Conservation (phyloP, 2,888 invertebrate species). For the Lamellibrachia satsuma region DNA sequence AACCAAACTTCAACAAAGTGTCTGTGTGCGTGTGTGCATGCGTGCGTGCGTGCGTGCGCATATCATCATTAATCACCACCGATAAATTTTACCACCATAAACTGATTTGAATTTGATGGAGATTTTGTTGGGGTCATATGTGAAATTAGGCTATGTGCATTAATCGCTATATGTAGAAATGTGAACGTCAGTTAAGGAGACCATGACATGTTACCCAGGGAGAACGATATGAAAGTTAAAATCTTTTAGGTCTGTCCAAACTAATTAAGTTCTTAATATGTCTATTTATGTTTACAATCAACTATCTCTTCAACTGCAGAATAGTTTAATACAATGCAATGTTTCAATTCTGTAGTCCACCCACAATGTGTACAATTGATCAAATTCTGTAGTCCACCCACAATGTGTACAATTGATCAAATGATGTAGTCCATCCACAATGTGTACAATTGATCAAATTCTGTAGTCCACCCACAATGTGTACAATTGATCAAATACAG, state of each 20-base stretch:
- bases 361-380: neutral
- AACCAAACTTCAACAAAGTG: neutral
- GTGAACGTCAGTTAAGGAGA: neutral
- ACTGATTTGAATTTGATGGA: neutral
- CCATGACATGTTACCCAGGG: neutral
- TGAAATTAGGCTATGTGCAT: neutral
- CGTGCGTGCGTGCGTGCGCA: too few relatives aligned
- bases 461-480: too few relatives aligned
- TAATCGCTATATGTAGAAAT: neutral
- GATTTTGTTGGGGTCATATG: neutral
- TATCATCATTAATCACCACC: neutral
- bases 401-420: too few relatives aligned
- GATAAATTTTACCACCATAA: neutral
- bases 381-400: too few relatives aligned
- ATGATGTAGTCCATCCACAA: too few relatives aligned
- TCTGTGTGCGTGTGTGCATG: too few relatives aligned
- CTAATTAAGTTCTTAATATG: neutral
- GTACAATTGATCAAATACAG: too few relatives aligned
- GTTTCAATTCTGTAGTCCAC: neutral
- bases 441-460: too few relatives aligned
- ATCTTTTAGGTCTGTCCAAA: neutral
- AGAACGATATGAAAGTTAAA: neutral
- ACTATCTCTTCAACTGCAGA: neutral
- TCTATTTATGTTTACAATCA: neutral
- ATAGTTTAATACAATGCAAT: neutral